Base-by-base conservation (phyloP, 2,888 invertebrate genomes). In the Drosophila diplacantha region DNA sequence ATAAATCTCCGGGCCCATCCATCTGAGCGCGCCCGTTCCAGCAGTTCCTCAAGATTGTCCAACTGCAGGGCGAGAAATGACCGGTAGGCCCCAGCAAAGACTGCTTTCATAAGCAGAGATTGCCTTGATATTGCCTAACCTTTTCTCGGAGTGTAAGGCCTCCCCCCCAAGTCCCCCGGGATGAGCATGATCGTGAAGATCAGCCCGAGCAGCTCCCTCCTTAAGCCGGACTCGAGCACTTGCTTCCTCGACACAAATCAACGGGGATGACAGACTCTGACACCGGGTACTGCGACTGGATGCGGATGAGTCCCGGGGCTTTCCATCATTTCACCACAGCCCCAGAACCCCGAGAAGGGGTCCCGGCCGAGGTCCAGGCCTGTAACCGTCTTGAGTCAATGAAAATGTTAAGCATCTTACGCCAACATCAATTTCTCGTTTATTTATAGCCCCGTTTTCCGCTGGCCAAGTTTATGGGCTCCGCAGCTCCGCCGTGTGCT, bases 221-320 rank as follows among this genome's bases (percentile, higher is more conserved):
- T 72, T 71, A 69, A 71, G 72, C 71, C 66, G 79, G 61, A 67
- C 77, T 72, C 72, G 75, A 77, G 81, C 81, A 78, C 77, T 78
- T 78, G 79, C 76, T 81, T 81, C 81, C 77, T 81, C 75, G 81
- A 78, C 79, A 78, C 81, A 77, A 77, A 77, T 77, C 75, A 77
- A 38, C 32, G 69, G 75, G 78, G 72, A 78, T 78, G 78, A 81
- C 75, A 72, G 75, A 78, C 67, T 60, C 81, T 80, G 76, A 81
- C 78, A 77, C 75, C 16, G 52, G 54, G 16, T 2, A 46, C 37
- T 44, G 24, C 8, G 35, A 56, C 55, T 38, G 56, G 44, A 50
- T 46, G 55, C 8, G 43, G 44, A 35, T 54, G 54, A 50, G 43
- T 44, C 58, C 58, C 57, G 31, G 44, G 58, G 57, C 58, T 24